A percentile compares a stretch with the other conserved stretches of the same genome.
Evolutionary conservation across 2,888 invertebrate species (phyloP).

Genomic region (Conchocele bisecta): DNA sequence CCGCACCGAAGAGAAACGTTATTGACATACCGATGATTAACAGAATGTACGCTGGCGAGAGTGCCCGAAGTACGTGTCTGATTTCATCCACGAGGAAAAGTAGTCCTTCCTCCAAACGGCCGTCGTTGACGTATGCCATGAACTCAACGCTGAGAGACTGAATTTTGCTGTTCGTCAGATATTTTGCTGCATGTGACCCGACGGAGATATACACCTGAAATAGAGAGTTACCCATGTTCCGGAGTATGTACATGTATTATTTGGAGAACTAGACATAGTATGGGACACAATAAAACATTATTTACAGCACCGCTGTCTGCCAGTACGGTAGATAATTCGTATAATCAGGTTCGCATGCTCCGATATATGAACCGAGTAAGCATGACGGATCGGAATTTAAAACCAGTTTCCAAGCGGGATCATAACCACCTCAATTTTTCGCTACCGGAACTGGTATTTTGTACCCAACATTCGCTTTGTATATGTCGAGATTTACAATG

Average conservation of each 20-base stretch:
- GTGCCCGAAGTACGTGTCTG: slow-evolving; percentile 34
- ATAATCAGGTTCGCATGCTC: too few relatives aligned
- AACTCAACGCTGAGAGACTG: background rate
- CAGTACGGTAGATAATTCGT: too few relatives aligned
- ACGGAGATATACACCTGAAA: slow-evolving; percentile 8
- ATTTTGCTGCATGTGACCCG: background rate
- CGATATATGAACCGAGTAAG: too few relatives aligned
- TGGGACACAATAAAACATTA: too few relatives aligned
- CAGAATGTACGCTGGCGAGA: slow-evolving; percentile 52
- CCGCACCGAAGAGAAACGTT: slow-evolving; percentile 18
- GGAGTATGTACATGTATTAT: background rate
- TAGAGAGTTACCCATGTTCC: background rate
- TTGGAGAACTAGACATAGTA: too few relatives aligned
- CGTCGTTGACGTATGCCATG: background rate
- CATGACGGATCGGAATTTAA: too few relatives aligned
- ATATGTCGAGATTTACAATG: background rate
- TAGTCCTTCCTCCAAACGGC: slow-evolving; percentile 41
- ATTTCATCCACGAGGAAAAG: slow-evolving; percentile 42
- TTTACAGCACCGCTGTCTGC: too few relatives aligned
- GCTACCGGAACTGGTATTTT: background rate
- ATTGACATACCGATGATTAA: slow-evolving; percentile 50
- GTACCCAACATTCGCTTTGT: background rate
- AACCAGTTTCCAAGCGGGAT: too few relatives aligned
- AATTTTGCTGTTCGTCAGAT: background rate
- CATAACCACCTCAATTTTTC: background rate